Evolutionary conservation across 2,888 invertebrate genomes (phyloP).

Genomic region (Cabera pusaria): DNA sequence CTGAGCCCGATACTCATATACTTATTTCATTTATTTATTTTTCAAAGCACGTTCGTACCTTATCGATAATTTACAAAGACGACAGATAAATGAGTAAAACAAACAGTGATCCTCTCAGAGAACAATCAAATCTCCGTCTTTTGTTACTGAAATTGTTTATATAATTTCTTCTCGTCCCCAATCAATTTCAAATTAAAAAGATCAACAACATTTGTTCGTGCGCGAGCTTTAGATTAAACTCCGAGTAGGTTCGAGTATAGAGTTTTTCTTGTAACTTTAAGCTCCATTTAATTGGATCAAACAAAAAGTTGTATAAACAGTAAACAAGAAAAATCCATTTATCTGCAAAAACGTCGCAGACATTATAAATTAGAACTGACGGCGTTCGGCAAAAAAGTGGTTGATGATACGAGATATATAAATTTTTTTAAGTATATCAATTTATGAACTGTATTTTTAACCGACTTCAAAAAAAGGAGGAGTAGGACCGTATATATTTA

Average conservation of each 20-base stretch:
- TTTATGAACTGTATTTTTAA: too few species aligned
- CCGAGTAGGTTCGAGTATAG: slow-evolving; percentile 4
- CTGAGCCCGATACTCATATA: too few species aligned
- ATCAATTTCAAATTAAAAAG: slow-evolving; percentile 18
- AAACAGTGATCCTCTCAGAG: too few species aligned
- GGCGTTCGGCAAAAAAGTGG: background rate
- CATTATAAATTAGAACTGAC: slow-evolving; percentile 10
- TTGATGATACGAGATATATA: too few species aligned
- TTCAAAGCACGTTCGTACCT: too few species aligned
- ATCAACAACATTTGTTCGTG: slow-evolving; percentile 15
- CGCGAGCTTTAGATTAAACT: slow-evolving; percentile 4
- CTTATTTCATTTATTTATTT: too few species aligned
- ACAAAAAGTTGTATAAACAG: slow-evolving; percentile 10
- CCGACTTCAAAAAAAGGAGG: too few species aligned
- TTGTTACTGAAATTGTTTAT: slow-evolving; percentile 2
- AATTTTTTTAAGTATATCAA: too few species aligned
- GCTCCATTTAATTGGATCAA: slow-evolving; percentile 13
- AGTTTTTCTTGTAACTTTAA: slow-evolving; percentile 12
- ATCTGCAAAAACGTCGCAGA: slow-evolving; percentile 3
- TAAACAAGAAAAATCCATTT: slow-evolving; percentile 4
- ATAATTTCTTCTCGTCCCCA: slow-evolving; percentile 8
- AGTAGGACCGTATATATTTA: too few species aligned
- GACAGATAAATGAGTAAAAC: too few species aligned
- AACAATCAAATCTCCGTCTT: too few species aligned
- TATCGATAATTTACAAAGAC: too few species aligned